phyloP scores from a whole-genome alignment of 2,888 invertebrate genomes.

The Pegoplata infirma region DNA sequence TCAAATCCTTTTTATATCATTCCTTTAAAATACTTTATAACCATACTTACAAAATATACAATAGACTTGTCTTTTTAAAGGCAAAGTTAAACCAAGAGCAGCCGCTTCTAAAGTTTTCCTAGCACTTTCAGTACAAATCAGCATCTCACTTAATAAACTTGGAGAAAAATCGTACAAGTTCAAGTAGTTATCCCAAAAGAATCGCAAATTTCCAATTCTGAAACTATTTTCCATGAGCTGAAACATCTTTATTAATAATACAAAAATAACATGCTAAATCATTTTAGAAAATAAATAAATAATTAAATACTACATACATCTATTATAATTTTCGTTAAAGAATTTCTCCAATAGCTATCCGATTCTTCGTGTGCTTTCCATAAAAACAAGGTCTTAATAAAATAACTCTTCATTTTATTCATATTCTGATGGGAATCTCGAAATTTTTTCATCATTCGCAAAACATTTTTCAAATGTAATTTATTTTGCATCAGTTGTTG shows the following conservation, averaged over 20 bases:
- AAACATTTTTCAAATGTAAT: slow-evolving; percentile 67
- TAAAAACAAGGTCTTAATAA: slow-evolving; percentile 72
- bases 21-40: too few relatives aligned
- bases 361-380: slow-evolving; percentile 64
- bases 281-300: not conserved
- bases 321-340: slow-evolving; percentile 63
- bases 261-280: not conserved
- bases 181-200: slow-evolving; percentile 69
- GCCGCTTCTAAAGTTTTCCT: slow-evolving; percentile 52
- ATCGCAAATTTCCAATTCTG: slow-evolving; percentile 58
- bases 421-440: slow-evolving; percentile 70
- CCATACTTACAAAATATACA: slow-evolving; percentile 59
- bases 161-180: slow-evolving; percentile 65
- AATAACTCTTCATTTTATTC: slow-evolving; percentile 71
- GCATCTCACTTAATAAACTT: slow-evolving; percentile 63
- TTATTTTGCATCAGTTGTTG: slow-evolving; percentile 63
- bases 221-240: slow-evolving; percentile 60
- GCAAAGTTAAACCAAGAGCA: slow-evolving; percentile 12
- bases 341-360: slow-evolving; percentile 65
- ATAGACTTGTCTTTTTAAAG: slow-evolving; percentile 37
- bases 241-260: slow-evolving; percentile 66
- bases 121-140: slow-evolving; percentile 54
- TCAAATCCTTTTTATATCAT: too few relatives aligned
- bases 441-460: slow-evolving; percentile 71
- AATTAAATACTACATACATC: too few relatives aligned